These are phyloP conservation scores for Phaedon cochleariae DNA, from an alignment of 2,888 invertebrate species.

Conservation along the genomic window DNA sequence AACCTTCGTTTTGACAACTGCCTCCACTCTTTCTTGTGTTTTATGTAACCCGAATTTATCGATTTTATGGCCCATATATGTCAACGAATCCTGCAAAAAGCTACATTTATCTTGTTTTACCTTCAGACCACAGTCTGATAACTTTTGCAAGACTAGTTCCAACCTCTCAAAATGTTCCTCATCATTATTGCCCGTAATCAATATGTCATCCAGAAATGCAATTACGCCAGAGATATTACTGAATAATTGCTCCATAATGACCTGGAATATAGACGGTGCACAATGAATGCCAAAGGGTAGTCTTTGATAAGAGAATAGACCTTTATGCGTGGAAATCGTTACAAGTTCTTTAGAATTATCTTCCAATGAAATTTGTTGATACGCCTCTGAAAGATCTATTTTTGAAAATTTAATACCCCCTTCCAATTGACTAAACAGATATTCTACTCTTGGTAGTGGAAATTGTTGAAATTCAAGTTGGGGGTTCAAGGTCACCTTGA, in stretches of 20 bases:
- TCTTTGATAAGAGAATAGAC: not conserved
- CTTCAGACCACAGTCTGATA: not conserved
- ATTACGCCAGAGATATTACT: not conserved
- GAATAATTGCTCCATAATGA: slow-evolving; percentile 1
- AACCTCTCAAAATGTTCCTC: not conserved
- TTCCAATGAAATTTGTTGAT: too few relatives aligned
- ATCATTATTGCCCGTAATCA: not conserved
- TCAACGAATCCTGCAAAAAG: slow-evolving; percentile 13
- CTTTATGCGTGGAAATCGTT: too few relatives aligned
- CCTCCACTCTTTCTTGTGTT: slow-evolving; percentile 7
- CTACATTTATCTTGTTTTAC: slow-evolving; percentile 2
- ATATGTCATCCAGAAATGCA: not conserved
- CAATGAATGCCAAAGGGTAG: too few relatives aligned
- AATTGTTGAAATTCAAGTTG: not conserved
- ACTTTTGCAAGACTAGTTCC: not conserved
- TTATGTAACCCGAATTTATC: slow-evolving; percentile 23
- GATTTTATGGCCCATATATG: slow-evolving; percentile 21
- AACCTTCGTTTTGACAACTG: not conserved
- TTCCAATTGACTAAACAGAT: too few relatives aligned
- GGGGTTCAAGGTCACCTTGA: not conserved
- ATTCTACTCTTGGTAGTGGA: not conserved
- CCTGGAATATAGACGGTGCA: too few relatives aligned
- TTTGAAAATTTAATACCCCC: too few relatives aligned
- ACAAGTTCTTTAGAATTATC: too few relatives aligned
- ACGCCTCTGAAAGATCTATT: too few relatives aligned